phyloP scores from a whole-genome alignment of 2,113 vertebrate genomes.

The Leiothrix lutea region DNA sequence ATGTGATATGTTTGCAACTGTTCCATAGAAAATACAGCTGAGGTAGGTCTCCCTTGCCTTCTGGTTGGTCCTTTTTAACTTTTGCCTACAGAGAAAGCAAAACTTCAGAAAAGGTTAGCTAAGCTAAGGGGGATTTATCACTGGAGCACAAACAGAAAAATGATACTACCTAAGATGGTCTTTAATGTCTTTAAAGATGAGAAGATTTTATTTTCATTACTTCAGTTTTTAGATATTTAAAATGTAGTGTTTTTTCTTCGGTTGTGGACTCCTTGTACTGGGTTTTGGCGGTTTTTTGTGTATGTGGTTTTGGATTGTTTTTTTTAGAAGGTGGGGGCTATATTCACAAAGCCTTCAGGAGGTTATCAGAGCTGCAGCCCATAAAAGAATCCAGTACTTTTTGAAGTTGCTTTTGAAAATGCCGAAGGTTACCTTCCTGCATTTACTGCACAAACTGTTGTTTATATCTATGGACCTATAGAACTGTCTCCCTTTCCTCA shows the following conservation, averaged over 20 bases:
- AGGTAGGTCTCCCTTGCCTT: background rate
- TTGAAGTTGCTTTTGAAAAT: background rate
- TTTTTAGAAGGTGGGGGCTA: background rate
- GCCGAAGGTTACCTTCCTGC: background rate
- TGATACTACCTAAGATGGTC: background rate
- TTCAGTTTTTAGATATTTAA: background rate
- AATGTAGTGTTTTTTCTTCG: background rate
- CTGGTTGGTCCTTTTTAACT: background rate
- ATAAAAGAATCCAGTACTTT: background rate
- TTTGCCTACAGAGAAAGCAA: background rate
- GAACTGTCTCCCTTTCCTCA: background rate
- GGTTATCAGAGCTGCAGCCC: background rate
- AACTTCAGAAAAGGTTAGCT: background rate
- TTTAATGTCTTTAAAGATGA: background rate
- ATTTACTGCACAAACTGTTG: background rate
- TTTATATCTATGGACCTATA: background rate
- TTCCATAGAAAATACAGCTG: background rate
- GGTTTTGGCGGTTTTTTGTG: background rate
- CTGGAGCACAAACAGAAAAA: background rate
- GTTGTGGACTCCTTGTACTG: background rate
- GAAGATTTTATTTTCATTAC: background rate
- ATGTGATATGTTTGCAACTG: background rate
- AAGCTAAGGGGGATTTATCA: background rate
- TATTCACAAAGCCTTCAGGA: background rate
- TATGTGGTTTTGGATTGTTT: fast-evolving